Evolutionary conservation across 30 jellyfish, hydroid and myxozoan genomes (phyloP).

Genomic region (Calvadosia cruxmelitensis): DNA sequence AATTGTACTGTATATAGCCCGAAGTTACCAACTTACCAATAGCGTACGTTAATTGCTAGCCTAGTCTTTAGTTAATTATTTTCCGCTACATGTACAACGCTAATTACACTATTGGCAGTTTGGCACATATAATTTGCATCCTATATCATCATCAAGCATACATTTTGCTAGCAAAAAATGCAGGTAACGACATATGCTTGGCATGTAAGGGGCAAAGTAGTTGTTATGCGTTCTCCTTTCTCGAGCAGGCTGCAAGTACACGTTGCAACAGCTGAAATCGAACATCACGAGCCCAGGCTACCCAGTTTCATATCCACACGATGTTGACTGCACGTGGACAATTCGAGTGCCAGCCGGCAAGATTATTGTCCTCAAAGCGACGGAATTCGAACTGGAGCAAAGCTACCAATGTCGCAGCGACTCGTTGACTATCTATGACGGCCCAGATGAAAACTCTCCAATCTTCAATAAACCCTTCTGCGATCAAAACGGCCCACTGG

Average conservation of each 20-base stretch:
- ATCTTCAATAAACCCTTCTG: slow-evolving; percentile 58
- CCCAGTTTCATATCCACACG: slow-evolving; percentile 51
- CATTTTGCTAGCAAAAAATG: too few species aligned
- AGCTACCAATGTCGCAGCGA: slow-evolving; percentile 54
- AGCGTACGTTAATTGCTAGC: too few species aligned
- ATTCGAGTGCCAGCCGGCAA: slow-evolving; percentile 48
- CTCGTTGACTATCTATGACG: slow-evolving; percentile 67
- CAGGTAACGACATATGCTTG: too few species aligned
- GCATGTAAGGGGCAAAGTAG: too few species aligned
- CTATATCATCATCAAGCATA: too few species aligned
- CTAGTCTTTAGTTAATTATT: too few species aligned
- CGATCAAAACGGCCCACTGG: slow-evolving; percentile 29
- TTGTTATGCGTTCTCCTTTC: too few species aligned
- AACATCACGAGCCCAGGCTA: slow-evolving; percentile 47
- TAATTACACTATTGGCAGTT: too few species aligned
- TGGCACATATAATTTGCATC: too few species aligned
- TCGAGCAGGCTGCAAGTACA: slow-evolving; percentile 25
- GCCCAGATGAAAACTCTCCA: slow-evolving; percentile 39
- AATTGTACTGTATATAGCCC: too few species aligned
- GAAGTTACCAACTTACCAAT: too few species aligned
- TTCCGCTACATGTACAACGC: too few species aligned
- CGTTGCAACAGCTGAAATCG: slow-evolving; percentile 25
- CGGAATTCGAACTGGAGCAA: slow-evolving; percentile 38
- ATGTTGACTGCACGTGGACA: slow-evolving; percentile 66
- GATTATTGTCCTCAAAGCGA: slow-evolving; percentile 28